Conservation (phyloP, 2,113 vertebrate genomes). For the Myotis davidii region DNA sequence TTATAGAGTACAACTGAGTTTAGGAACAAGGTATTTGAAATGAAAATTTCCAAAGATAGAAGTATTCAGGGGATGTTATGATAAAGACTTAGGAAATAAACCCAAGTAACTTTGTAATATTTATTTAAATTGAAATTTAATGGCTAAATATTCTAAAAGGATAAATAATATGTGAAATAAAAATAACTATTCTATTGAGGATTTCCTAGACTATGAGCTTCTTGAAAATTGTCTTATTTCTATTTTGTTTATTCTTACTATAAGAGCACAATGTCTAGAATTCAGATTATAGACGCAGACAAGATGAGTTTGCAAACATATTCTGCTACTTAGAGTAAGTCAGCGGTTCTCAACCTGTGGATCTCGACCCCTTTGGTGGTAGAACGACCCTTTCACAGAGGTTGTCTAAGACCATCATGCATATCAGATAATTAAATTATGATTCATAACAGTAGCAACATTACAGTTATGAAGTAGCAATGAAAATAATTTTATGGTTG, state of each 20-base stretch:
- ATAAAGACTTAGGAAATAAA: neutral
- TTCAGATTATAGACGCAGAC: neutral
- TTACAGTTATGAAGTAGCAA: no score
- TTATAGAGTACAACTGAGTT: neutral
- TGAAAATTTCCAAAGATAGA: slow-evolving; percentile 17
- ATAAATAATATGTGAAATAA: neutral
- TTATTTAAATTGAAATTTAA: neutral
- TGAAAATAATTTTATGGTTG: no score
- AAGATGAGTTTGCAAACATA: neutral
- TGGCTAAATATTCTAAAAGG: neutral
- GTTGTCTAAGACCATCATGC: no score
- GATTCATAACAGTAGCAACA: no score
- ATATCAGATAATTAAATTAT: no score
- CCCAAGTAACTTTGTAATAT: neutral
- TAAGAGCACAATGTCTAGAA: neutral
- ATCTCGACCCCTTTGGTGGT: no score
- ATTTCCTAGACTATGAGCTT: neutral
- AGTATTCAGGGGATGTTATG: neutral
- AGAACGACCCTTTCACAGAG: no score
- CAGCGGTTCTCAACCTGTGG: no score
- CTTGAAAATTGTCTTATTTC: neutral
- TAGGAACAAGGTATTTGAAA: neutral
- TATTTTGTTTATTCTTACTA: neutral
- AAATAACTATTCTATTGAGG: neutral
- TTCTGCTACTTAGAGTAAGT: neutral